Evolutionary conservation across 2,797 vertebrate genomes (phyloP).

Genomic region (Mallotus villosus): DNA sequence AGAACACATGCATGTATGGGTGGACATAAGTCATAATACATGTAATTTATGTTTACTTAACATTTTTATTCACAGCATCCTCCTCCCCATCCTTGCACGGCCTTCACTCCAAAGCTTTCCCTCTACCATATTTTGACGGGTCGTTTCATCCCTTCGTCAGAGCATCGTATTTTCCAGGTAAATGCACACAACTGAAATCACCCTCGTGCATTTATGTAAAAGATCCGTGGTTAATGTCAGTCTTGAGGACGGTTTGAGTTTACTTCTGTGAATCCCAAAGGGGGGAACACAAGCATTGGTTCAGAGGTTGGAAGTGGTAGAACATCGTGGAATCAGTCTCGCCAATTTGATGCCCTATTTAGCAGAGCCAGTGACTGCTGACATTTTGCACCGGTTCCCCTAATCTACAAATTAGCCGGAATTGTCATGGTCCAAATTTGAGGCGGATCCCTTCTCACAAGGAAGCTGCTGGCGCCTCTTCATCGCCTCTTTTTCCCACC

Average conservation of each 20-base stretch:
- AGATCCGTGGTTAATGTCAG: background rate
- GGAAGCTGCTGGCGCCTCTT: slow-evolving; percentile 74
- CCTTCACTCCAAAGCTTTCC: slow-evolving; percentile 83
- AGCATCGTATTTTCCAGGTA: slow-evolving; percentile 92
- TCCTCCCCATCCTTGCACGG: slow-evolving; percentile 75
- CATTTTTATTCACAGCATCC: slow-evolving; percentile 67
- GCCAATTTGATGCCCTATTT: slow-evolving; percentile 90
- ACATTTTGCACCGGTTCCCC: slow-evolving; percentile 84
- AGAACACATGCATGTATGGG: background rate
- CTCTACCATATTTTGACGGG: slow-evolving; percentile 88
- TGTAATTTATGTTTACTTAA: slow-evolving; percentile 9
- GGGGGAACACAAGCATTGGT: slow-evolving; percentile 65
- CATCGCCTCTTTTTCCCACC: slow-evolving; percentile 85
- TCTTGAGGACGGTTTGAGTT: slow-evolving; percentile 21
- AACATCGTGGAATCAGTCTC: slow-evolving; percentile 82
- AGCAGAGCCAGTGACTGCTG: slow-evolving; percentile 84
- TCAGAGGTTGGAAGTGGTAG: slow-evolving; percentile 79
- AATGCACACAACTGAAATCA: slow-evolving; percentile 37
- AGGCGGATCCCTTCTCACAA: slow-evolving; percentile 82
- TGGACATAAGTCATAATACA: background rate
- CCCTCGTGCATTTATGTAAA: background rate
- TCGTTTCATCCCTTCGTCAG: slow-evolving; percentile 92
- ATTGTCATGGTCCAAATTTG: slow-evolving; percentile 88
- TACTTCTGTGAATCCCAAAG: slow-evolving; percentile 39
- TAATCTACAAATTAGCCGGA: slow-evolving; percentile 90